phyloP scores from a whole-genome alignment of 1,140 invertebrate genomes.

The Drosophila parvula region DNA sequence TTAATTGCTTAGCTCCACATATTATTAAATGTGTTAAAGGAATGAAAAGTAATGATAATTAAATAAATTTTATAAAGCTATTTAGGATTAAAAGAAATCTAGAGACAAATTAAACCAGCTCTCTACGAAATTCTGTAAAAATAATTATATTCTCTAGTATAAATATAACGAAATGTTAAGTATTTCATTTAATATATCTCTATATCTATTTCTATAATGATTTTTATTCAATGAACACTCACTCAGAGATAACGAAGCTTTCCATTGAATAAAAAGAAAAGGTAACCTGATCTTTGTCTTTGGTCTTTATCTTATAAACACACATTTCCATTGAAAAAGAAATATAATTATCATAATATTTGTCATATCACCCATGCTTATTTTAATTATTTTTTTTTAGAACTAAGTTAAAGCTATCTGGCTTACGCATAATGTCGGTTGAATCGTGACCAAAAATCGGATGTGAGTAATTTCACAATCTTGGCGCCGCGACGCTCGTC shows the following conservation, averaged over 20 bases:
- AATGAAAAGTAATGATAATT: not conserved
- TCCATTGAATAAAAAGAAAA: constrained; percentile 8
- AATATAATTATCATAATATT: not conserved
- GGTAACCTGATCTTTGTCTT: not conserved
- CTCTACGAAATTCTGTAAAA: no score
- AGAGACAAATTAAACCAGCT: no score
- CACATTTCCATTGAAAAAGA: not conserved
- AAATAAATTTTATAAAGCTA: not conserved
- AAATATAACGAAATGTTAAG: no score
- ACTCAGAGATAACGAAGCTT: not conserved
- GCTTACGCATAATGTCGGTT: not conserved
- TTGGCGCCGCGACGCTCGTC: not conserved
- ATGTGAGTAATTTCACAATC: constrained; percentile 14
- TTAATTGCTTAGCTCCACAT: not conserved
- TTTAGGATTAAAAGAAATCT: not conserved
- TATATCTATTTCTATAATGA: not conserved
- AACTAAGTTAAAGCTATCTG: not conserved
- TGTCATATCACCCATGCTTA: not conserved
- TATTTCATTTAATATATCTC: not conserved
- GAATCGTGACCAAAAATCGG: constrained; percentile 8
- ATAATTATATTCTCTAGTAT: no score
- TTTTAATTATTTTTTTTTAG: not conserved
- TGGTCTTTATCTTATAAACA: not conserved
- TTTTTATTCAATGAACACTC: constrained; percentile 2
- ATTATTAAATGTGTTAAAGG: not conserved